Base-by-base conservation (phyloP, 1,140 invertebrate species). In the Neomicropteryx cornuta region DNA sequence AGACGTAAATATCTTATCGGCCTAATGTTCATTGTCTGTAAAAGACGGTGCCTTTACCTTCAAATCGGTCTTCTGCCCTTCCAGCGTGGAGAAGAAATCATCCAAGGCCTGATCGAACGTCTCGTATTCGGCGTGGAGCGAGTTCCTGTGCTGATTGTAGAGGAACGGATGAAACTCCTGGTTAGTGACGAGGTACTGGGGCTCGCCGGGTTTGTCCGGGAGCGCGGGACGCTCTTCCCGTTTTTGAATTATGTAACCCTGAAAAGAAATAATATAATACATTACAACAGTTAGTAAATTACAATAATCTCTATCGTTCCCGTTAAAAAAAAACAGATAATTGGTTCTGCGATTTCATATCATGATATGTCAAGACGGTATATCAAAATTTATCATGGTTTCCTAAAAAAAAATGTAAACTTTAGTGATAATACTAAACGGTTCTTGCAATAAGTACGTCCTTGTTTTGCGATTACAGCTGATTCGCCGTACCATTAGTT, bases 51-150 rank as follows among this genome's bases (percentile, higher is more conserved):
- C n/a, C n/a, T n/a, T 10, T 46, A 66, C 65, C 68, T 89, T 93
- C 39, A 95, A 62, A 61, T 99, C 93, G 49, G 96, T 76, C 60
- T 97, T 98, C 62, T 99, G 95, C 35, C 83, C 80, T 66, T 99
- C 95, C 51, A 96, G 66, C 37, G 82, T 82, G 0, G 94, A 98
- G 67, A 85, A 99, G 64, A 94, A 99, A 53, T 97, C 91, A 72
- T 99, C 97, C 2, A 96, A 87, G 17, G 94, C 83, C 56, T 75
- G 70, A 66, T 93, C 83, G 56, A 97, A 97, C 1, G 72, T 75
- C 10, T 80, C 73, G 62, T 84, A 91, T 47, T 83, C 76, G 21
- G 74, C 61, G 36, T 68, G 68, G 0, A 76, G 73, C 41, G 64
- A 62, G 8, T 71, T 55, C 46, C 73, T 71, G 58, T 81, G 73